phyloP scores from a whole-genome alignment of 2,797 vertebrate genomes.

The Clarias fuscus region DNA sequence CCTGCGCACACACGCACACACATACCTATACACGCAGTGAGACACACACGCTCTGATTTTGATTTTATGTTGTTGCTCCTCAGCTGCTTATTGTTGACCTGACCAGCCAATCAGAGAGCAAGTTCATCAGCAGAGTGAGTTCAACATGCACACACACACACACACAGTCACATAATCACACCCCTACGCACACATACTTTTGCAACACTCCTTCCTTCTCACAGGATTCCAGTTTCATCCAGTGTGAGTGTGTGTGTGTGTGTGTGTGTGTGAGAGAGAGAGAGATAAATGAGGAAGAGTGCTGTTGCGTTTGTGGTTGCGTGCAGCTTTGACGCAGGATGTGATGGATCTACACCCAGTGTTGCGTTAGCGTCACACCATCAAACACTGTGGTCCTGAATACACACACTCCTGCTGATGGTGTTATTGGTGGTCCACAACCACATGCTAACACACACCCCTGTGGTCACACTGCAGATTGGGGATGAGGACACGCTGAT shows the following conservation, averaged over 20 bases:
- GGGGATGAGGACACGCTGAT: constrained; percentile 81
- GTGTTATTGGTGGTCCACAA: neutral
- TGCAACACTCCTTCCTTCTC: neutral
- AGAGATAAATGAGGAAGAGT: neutral
- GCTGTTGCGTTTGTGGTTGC: no score
- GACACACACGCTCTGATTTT: neutral
- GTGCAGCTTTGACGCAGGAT: neutral
- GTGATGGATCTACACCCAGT: neutral
- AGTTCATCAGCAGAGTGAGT: constrained; percentile 74
- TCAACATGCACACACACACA: neutral
- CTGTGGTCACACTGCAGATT: constrained; percentile 63
- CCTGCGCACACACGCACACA: no score
- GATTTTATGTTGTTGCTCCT: constrained; percentile 28
- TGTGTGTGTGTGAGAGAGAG: no score
- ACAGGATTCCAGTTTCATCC: neutral
- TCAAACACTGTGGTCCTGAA: neutral
- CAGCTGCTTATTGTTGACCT: constrained; percentile 82
- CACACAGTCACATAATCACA: neutral
- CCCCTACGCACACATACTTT: neutral
- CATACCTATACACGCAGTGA: neutral
- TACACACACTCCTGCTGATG: neutral
- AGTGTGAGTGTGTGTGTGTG: no score
- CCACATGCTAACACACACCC: neutral
- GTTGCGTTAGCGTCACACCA: neutral
- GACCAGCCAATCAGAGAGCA: constrained; percentile 63